Conservation (phyloP, 1,140 invertebrate species). For the Delia radicum region DNA sequence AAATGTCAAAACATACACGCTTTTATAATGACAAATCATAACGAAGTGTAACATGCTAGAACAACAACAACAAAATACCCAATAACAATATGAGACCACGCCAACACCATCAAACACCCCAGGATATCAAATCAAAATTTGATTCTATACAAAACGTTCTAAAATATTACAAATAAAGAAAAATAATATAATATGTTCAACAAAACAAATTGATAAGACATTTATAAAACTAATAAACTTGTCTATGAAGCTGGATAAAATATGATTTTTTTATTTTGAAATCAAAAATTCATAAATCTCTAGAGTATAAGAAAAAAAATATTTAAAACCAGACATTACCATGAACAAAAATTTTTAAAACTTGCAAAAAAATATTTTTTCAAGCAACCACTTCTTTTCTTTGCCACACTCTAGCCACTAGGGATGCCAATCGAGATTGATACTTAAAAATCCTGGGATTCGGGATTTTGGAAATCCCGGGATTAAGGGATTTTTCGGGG, state of each 20-base stretch:
- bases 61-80: not conserved
- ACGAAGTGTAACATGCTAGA: not conserved
- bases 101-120: not conserved
- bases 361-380: not conserved
- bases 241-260: not conserved
- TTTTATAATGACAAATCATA: conserved; percentile 28
- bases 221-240: not conserved
- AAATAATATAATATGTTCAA: not conserved
- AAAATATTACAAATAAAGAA: not conserved
- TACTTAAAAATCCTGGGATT: too few relatives aligned
- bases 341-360: not conserved
- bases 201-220: not conserved
- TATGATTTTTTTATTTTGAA: not conserved
- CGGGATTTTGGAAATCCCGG: too few relatives aligned
- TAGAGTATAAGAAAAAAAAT: not conserved
- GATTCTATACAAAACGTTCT: not conserved
- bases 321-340: not conserved
- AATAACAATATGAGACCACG: not conserved
- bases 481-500: too few relatives aligned
- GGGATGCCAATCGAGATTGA: too few relatives aligned
- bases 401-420: too few relatives aligned
- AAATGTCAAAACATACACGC: conserved; percentile 31
- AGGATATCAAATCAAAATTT: not conserved
- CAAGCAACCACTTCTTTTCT: not conserved
- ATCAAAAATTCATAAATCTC: not conserved